Base-by-base conservation (phyloP, 1,140 invertebrate species). In the Planococcus citri region DNA sequence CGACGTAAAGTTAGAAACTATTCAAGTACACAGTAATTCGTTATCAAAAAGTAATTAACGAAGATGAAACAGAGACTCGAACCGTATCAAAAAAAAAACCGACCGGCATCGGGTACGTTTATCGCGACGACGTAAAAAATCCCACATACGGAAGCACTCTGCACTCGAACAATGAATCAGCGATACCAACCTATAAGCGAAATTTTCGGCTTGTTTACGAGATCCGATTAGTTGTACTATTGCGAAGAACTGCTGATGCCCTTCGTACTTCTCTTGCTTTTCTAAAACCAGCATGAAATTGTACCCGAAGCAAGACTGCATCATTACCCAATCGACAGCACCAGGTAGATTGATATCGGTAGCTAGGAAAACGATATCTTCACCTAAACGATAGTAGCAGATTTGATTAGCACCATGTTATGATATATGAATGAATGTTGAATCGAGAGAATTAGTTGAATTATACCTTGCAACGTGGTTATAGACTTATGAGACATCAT, bases 291-390 rank as follows among this genome's bases (percentile, higher is more conserved):
- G 83, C 96, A 99, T 99, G 78, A 99, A 99, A 80, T 98, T 92
- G 77, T 97, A 94, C 69, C 92, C 93, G 79, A 98, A 99, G 80
- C 97, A 99, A 10, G 94, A 96, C 78, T 99, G 97, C 95, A 99
- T 98, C 97, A 99, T 99, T 0, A 99, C 97, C 97, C 97, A 99
- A 78, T 99, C 97, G 1, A 99, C 97, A 70, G 97, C 97, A 71
- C 97, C 97, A 67, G 96, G 95, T 72, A 99, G 83, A 82, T 98
- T 99, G 68, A 99, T 99, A 80, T 99, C 97, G 51, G 97, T 99
- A 1, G 97, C 97, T 73, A 99, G 82, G 79, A 99, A 99, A 51
- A 99, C 97, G 76, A 99, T 99, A 78, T 99, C 97, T 81, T 99
- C 97, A 14, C 90, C 87, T 82, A 67, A 14, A 76, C 74, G 25